Evolutionary conservation across 2,797 vertebrate genomes (phyloP).

Genomic region (Aldrovandia affinis): DNA sequence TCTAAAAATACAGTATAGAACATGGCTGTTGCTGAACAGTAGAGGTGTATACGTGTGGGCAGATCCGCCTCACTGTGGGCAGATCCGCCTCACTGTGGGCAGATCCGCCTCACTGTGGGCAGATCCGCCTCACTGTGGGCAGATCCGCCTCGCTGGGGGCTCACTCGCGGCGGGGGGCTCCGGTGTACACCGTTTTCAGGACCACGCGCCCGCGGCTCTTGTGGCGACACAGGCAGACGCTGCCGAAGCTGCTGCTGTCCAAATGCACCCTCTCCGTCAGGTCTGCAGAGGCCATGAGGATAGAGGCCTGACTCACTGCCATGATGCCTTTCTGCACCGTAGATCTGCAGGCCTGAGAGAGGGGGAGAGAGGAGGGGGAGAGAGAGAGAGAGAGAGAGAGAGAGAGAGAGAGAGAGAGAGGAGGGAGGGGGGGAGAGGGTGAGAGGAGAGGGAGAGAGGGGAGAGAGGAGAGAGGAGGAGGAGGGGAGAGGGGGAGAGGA

Average conservation of each 20-base stretch:
- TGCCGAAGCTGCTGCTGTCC: constrained; percentile 88
- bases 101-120: too few species aligned
- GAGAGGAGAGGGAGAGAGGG: background rate
- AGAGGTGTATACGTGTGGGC: too few species aligned
- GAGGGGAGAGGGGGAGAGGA: too few species aligned
- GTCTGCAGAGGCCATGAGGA: constrained; percentile 81
- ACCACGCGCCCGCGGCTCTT: constrained; percentile 84
- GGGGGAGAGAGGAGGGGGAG: background rate
- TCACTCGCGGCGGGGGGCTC: constrained; percentile 82
- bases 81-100: too few species aligned
- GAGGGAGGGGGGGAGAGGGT: background rate
- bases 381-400: background rate
- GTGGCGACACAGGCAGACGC: constrained; percentile 86
- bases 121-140: too few species aligned
- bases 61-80: too few species aligned
- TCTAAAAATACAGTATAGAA: too few species aligned
- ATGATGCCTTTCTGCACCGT: constrained; percentile 57
- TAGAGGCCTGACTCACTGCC: constrained; percentile 68
- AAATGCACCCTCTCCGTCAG: constrained; percentile 73
- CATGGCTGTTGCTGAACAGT: too few species aligned
- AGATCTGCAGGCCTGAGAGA: background rate
- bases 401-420: too few species aligned
- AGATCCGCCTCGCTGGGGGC: constrained; percentile 48
- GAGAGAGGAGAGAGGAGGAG: too few species aligned
- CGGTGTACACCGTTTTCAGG: constrained; percentile 88